Evolutionary conservation across 2,113 vertebrate genomes (phyloP), one percentile per base, ranked within the genome.

Genomic region (Cryptotis parvus): DNA sequence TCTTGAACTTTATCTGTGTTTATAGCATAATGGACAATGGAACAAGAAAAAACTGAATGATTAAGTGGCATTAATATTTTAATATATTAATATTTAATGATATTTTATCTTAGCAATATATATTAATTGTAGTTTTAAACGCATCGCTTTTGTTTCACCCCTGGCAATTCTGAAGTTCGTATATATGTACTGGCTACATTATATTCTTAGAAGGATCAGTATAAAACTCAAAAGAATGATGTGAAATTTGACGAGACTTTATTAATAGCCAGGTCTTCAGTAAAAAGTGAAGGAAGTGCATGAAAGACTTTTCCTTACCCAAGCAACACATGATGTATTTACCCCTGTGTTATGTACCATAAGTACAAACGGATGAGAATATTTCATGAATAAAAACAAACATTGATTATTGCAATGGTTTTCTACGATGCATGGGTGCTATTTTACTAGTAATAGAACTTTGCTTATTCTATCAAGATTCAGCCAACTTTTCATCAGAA

Each of bases 1-100:
- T 75, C 86, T 88, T 94, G n/a, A 96, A 41, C 3, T 95, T 95
- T 94, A 82, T 93, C 49, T 94, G 3, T 55, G n/a, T 16, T 78
- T 80, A 7, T 14, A 24, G 65, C 4, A 94, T 95, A 94, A 74
- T 31, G 82, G 66, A 29, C 33, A 81, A 55, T 45, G n/a, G 45
- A 92, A 93, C 16, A 1, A n/a, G 35, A 43, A 39, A 14, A 77
- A 87, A 18, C 12, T 91, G 33, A 87, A 69, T 43, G 6, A 0
- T 4, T 77, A 35, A 80, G 39, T 68, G 16, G 45, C 31, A 83
- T 91, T 89, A 84, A 93, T 87, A 66, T 89, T 87, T 94, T 55
- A 84, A 76, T 80, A 31, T 9, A 75, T 89, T 84, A 73, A 84
- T 91, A 93, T 87, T 92, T 87, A 81, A 84, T 87, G 33, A 5